Base-by-base conservation (phyloP, 2,797 vertebrate genomes). In the Pipistrellus pipistrellus region DNA sequence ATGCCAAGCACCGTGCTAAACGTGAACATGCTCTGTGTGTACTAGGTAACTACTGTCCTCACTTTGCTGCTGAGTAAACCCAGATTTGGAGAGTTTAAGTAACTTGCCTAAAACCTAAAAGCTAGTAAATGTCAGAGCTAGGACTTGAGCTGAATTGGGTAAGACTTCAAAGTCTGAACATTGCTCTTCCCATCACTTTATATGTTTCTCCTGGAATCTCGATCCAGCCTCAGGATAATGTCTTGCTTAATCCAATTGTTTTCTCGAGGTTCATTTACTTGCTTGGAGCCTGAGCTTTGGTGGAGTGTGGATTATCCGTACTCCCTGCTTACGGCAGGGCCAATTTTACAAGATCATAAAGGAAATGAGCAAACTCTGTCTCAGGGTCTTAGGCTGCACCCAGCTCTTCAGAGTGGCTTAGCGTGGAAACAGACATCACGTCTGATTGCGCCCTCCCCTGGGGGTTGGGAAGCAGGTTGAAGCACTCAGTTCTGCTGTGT, bases 61-160 rank as follows among this genome's bases (percentile, higher is more conserved):
- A 14, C 87, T 73, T 91, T 91, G 32, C 13, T 64, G 23, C 66
- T 59, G 41, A 94, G 30, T 59, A 78, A 75, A 35, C 48, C 12
- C 20, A 93, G 44, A 25, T 83, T 92, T 93, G 72, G 35, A 73
- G 76, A 94, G 94, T 84, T 86, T 66, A 88, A 80, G 30, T 55
- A 38, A 94, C 48, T 91, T 95, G 30, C 8, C 27, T 48, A 48
- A 82, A 75, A 57, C 82, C 59, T 6, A 55, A 77, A 88, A 68
- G 10, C 38, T 73, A 25, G 55, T 35, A 69, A 91, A 73, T 73
- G 35, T 30, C 5, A 53, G 76, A 94, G 18, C 1, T 73, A 44
- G 53, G 64, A 82, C 76, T 44, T 85, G 89, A 88, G 78, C 32
- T 38, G 35, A 68, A 17, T 38, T 83, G 25, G 73, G 5, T 69